phyloP scores from a whole-genome alignment of 2,113 vertebrate species.

The Raja brachyura region DNA sequence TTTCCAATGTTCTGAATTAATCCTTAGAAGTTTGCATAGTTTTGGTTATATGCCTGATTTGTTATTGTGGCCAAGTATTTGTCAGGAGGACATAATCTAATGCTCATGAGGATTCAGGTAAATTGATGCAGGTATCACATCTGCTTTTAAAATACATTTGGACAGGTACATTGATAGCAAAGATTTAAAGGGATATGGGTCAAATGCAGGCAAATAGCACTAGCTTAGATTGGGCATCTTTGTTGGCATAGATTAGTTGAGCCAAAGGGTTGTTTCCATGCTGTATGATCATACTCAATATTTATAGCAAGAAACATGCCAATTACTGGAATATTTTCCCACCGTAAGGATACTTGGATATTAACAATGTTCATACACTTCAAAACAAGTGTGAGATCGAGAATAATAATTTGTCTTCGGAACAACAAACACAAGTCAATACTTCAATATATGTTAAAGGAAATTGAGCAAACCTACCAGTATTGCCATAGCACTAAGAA shows the following conservation, averaged over 20 bases:
- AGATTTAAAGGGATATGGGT: too few species aligned
- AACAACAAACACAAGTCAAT: neutral
- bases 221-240: too few species aligned
- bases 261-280: too few species aligned
- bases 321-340: neutral
- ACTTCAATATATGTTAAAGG: neutral
- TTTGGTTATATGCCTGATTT: neutral
- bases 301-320: neutral
- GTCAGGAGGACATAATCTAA: neutral
- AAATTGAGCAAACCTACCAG: neutral
- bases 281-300: too few species aligned
- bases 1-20: neutral
- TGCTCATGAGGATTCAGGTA: too few species aligned
- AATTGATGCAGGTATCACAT: too few species aligned
- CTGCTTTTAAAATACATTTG: too few species aligned
- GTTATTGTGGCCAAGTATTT: neutral
- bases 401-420: neutral
- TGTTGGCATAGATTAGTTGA: too few species aligned
- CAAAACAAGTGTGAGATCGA: neutral
- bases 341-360: neutral
- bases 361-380: neutral
- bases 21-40: neutral
- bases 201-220: too few species aligned
- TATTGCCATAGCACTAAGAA: neutral
- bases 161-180: too few species aligned